Evolutionary conservation across 2,888 invertebrate genomes (phyloP), one percentile per base, ranked within the genome.

Genomic region (Lysandra coridon): DNA sequence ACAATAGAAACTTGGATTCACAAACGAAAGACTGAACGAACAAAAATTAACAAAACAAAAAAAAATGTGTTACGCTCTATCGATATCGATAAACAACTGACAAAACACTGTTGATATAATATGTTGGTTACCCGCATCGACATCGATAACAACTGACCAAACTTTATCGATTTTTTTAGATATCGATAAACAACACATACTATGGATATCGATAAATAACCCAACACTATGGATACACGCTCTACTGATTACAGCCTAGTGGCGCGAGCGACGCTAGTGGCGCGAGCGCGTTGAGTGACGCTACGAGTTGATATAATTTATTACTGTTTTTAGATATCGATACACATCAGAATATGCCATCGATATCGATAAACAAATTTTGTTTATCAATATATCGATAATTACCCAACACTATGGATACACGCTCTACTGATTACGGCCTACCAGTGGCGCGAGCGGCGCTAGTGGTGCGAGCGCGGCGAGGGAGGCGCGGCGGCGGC

Each of bases 221-320:
- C 57, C 5, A 60, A 17, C 17, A n/a, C n/a, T 17, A 17, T 3
- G 44, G 44, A 10, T 10, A 10, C 44, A 44, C 44, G 2, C 44
- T 23, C 80, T 82, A 83, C 83, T 87, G 91, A 80, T 90, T 91
- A 78, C 91, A 91, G 79, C 85, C 85, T 79, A 93, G 88, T 0
- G 83, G 84, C 1, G 84, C 84, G 30, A 84, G 83, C 10, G 84
- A 83, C 0, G 84, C 84, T 7, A 84, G 80, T 10, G 94, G 93
- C 73, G 94, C 94, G 80, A 94, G 90, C 79, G 94, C 93, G 85
- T 94, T 93, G 87, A 94, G 14, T 4, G 94, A 94, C 93, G 92
- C 89, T 93, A 92, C 86, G 94, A 33, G 33, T 33, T 33, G 33
- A 14, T 17, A 57, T 17, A 17, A 57, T 17, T 57, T 57, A 14